Conservation (phyloP, 2,797 vertebrate genomes). For the Sebastes itinus region DNA sequence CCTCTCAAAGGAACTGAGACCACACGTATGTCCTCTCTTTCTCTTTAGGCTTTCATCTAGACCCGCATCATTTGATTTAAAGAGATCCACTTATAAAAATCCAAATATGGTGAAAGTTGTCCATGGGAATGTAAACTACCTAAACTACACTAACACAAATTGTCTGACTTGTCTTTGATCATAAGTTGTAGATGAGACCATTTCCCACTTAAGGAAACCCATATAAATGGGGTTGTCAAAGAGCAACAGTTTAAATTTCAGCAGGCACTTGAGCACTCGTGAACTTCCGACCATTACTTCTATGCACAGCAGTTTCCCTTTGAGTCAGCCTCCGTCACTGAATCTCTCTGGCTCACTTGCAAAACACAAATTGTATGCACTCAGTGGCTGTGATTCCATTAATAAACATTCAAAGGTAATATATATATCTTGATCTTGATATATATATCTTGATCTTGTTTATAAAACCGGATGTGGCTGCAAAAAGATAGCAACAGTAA, state of each 20-base stretch:
- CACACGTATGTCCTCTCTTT: slow-evolving; percentile 87
- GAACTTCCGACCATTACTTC: not conserved
- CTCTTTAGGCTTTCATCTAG: not conserved
- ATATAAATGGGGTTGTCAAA: not conserved
- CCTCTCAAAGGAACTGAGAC: slow-evolving; percentile 91
- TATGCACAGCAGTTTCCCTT: not conserved
- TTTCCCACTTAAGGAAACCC: not conserved
- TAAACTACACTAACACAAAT: not conserved
- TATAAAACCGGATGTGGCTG: slow-evolving; percentile 25
- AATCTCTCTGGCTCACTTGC: not conserved
- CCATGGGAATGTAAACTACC: slow-evolving; percentile 9
- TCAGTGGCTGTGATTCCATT: slow-evolving; percentile 14
- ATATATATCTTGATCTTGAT: not conserved
- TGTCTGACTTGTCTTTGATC: not conserved
- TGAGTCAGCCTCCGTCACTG: not conserved
- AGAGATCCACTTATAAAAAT: not conserved
- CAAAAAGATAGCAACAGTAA: slow-evolving; percentile 19
- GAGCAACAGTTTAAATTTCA: not conserved
- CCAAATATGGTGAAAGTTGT: not conserved
- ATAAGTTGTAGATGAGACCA: not conserved
- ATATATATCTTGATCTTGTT: slow-evolving; percentile 7
- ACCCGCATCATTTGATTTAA: not conserved
- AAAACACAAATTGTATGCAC: not conserved
- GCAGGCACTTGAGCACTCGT: not conserved
- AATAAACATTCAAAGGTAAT: slow-evolving; percentile 37